Base-by-base conservation (phyloP, 2,797 vertebrate species). In the Micropoecilia bifurca region DNA sequence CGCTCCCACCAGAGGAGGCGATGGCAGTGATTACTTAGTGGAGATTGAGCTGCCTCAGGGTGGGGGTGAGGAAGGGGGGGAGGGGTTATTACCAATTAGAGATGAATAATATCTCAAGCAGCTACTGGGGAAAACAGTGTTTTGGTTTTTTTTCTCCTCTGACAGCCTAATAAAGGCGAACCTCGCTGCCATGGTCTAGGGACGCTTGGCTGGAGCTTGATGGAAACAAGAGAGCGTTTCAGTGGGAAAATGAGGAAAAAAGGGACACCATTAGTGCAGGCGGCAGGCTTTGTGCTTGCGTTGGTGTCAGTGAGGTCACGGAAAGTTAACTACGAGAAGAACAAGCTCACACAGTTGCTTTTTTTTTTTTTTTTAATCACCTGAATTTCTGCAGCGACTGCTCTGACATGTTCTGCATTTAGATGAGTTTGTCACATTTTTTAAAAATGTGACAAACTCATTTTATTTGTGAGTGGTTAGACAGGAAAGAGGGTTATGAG, bases 1-100 rank as follows among this genome's bases (percentile, higher is more conserved):
- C 22, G 88, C 88, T 88, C 91, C 83, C 90, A 86, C 88, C 88
- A 83, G 90, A 90, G 88, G 76, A 77, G 82, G 84, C 82, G 89
- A 88, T 88, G 89, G 90, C 89, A 82, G 91, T 91, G 87, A 93
- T 93, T 92, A 92, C 93, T 93, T 90, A 85, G 88, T 86, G 84
- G 91, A 92, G 91, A 94, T 82, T 86, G 89, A 91, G 87, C 79
- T 47, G 91, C 93, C 91, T 87, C 74, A 2, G 91, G 93, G 87
- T 90, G 88, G 63, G 36, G 63, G 14, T 6, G 87, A 85, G 87
- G 4, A 28, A 57, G 10, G 53, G 86, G 87, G 89, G 83, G 80
- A 85, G 4, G 88, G 90, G 86, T 93, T 95, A 94, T 94, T 95
- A 94, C 94, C 94, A 95, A 95, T 95, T 95, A 95, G 90, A 87